phyloP scores from a whole-genome alignment of 2,888 invertebrate species.

The Caenorhabditis drosophilae region DNA sequence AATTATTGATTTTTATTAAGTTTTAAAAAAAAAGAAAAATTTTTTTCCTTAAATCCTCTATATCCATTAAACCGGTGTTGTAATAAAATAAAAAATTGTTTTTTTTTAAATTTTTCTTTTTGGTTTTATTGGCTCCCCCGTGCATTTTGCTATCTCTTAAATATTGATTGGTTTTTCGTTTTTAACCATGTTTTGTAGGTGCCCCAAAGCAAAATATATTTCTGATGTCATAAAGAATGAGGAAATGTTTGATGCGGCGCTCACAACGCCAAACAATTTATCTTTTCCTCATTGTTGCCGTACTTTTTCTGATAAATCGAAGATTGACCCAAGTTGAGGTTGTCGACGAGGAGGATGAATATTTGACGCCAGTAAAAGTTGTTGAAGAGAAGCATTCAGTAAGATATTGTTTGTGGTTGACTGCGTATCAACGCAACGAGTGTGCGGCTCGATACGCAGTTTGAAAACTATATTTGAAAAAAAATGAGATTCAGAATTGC shows the following conservation, averaged over 20 bases:
- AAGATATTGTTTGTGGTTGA: no score
- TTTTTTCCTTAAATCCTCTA: not conserved
- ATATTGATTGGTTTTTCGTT: not conserved
- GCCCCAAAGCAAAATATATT: not conserved
- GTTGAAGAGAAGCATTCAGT: conserved; percentile 10
- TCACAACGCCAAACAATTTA: conserved; percentile 29
- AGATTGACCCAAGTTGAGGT: not conserved
- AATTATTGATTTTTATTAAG: conserved; percentile 5
- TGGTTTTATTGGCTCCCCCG: no score
- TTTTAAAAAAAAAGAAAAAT: not conserved
- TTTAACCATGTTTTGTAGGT: not conserved
- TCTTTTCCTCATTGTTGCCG: conserved; percentile 8
- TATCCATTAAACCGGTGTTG: not conserved
- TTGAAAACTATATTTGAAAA: no score
- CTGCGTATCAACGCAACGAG: no score
- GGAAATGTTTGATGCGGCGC: conserved; percentile 33
- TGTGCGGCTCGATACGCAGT: no score
- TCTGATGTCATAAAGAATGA: no score
- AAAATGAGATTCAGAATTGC: not conserved
- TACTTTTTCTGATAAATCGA: conserved; percentile 16
- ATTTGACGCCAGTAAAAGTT: conserved; percentile 4
- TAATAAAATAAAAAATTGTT: conserved; percentile 2
- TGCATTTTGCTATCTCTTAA: conserved; percentile 1
- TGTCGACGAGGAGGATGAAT: conserved; percentile 15
- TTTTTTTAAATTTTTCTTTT: conserved; percentile 6